Evolutionary conservation across 2,888 invertebrate species (phyloP), one percentile per base, ranked within the genome.

Genomic region (Pammene aurita): DNA sequence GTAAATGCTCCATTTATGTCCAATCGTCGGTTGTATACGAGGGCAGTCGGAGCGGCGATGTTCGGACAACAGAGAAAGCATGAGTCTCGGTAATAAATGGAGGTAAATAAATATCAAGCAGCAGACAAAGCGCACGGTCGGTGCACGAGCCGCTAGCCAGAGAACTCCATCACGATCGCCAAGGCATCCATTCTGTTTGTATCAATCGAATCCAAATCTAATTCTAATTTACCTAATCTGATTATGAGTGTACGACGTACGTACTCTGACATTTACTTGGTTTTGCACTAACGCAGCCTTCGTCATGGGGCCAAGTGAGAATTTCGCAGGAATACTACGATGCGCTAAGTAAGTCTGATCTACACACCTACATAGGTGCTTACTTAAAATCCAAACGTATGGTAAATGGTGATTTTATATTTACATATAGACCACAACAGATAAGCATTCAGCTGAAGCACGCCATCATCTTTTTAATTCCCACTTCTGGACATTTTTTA

Each of bases 31-130:
- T 72, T 71, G 69, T 72, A 74, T 71, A 72, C 62, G 70, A 72
- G 66, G 48, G 66, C 42, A 66, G 75, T 72, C 74, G 73, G 75
- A 72, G 77, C 73, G 74, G 72, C 74, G 77, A 75, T 75, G 77
- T 75, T 75, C 71, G 75, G 76, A 78, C 82, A 80, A 80, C 78
- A 78, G 81, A 80, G 81, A 82, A 85, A 82, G 79, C 80, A 81
- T 76, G 79, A 77, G 77, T 78, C 74, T 74, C 71, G 73, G 74
- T 79, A 80, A 73, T 79, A 83, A 84, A 86, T 83, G 78, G 73
- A 71, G 71, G 77, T 77, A 74, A 79, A 80, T 79, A 80, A 80
- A 79, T 78, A 78, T 68, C 71, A 71, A 73, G 72, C 75, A 75
- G 74, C 74, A 73, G 74, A 78, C 76, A 74, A 76, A 72, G 72